Evolutionary conservation across 2,797 vertebrate genomes (phyloP), one percentile per base, ranked within the genome.

Genomic region (Serranus cabrilla): DNA sequence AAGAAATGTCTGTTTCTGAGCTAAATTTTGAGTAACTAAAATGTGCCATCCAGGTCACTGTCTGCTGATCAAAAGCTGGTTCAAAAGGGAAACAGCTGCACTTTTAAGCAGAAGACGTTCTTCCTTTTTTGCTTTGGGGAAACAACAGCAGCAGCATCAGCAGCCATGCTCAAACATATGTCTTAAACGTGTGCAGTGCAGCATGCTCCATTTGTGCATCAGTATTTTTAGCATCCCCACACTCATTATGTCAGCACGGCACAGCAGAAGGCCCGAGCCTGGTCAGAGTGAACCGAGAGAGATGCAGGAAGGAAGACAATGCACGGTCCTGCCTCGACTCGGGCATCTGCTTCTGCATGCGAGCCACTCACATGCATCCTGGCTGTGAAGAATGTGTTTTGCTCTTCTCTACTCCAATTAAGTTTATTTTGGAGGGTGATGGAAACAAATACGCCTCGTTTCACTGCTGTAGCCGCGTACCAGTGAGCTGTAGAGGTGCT

Each of bases 191-290:
- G 86, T 84, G 85, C 81, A 78, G 81, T 59, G 78, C 83, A 70
- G 76, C 78, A 57, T 70, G 86, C 78, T 86, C 87, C 76, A 86
- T 88, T 94, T 93, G 91, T 72, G 80, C 75, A 13, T 69, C 52
- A 80, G 89, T 95, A 95, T 95, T 94, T 94, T 94, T 95, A 94
- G 92, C 85, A 78, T 84, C 69, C 20, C 81, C 69, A 76, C 50
- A 57, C 88, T 89, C 87, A 88, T 86, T 91, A 91, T 82, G 90
- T 88, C 86, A 89, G 89, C 87, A 74, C 65, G 20, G 80, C 75
- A 69, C 75, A 79, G 87, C 81, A 84, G 77, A 84, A 74, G 74
- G 80, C 82, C 76, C 40, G 21, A 2, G 67, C 63, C 63, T 42
- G 74, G 75, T 71, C 81, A 34, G 71, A 84, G 71, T 11, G 65